Evolutionary conservation across 2,888 invertebrate species (phyloP).

Genomic region (Melanchra persicariae): DNA sequence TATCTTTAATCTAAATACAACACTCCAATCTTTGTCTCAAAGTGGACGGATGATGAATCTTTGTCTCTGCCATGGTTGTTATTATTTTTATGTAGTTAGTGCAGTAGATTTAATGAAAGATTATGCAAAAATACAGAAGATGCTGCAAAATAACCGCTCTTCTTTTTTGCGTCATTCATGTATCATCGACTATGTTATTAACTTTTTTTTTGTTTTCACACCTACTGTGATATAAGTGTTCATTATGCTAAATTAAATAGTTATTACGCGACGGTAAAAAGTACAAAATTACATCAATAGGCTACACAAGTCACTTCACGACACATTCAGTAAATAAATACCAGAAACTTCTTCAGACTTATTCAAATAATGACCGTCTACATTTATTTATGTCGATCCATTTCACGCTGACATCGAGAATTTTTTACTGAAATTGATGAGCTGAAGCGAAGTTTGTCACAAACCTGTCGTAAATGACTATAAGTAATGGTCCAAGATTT

Average conservation of each 20-base stretch:
- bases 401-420: conserved; percentile 32
- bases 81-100: too few species aligned
- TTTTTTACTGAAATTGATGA: conserved; percentile 55
- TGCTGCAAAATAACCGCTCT: too few species aligned
- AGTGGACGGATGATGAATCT: too few species aligned
- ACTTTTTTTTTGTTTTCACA: conserved; percentile 5
- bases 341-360: conserved; percentile 1
- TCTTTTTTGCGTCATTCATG: not conserved
- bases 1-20: too few species aligned
- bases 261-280: not conserved
- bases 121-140: too few species aligned
- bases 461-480: conserved; percentile 48
- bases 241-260: not conserved
- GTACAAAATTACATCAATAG: not conserved
- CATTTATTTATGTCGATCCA: conserved; percentile 51
- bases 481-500: conserved; percentile 57
- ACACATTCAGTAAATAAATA: conserved; percentile 2
- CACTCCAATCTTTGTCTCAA: too few species aligned
- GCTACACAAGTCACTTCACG: not conserved
- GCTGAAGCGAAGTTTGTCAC: conserved; percentile 50
- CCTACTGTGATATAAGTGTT: too few species aligned
- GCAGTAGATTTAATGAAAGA: too few species aligned
- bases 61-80: not conserved
- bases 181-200: not conserved
- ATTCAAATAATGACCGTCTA: conserved; percentile 43